Conservation (phyloP, 2,888 invertebrate species). For the Drosophila monieri region DNA sequence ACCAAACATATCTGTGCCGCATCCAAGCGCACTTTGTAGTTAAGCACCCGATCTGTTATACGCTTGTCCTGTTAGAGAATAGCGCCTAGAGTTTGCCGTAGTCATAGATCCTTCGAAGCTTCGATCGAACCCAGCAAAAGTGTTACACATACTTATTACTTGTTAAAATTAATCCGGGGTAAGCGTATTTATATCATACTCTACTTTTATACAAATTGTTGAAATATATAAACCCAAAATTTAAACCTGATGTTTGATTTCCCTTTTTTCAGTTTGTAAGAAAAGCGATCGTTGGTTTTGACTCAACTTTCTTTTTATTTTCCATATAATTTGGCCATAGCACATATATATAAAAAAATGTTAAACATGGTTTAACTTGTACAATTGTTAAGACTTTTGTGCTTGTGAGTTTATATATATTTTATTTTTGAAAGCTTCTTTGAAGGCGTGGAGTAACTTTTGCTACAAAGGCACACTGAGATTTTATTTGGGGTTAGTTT, state of each 20-base stretch:
- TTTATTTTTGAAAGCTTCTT: neutral
- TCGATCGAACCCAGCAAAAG: constrained; percentile 45
- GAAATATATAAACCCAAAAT: constrained; percentile 29
- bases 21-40: constrained; percentile 30
- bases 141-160: constrained; percentile 46
- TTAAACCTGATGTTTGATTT: neutral
- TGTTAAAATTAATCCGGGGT: constrained; percentile 57
- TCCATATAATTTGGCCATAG: neutral
- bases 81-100: constrained; percentile 69
- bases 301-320: neutral
- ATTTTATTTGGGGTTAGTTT: neutral
- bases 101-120: constrained; percentile 45
- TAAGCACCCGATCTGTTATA: constrained; percentile 63
- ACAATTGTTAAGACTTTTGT: neutral
- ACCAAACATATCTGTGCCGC: constrained; percentile 1
- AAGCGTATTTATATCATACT: constrained; percentile 60
- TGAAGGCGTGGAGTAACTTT: neutral
- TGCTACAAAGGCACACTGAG: constrained; percentile 4
- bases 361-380: neutral
- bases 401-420: constrained; percentile 4
- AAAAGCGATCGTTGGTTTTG: neutral
- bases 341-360: neutral
- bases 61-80: constrained; percentile 53
- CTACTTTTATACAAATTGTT: constrained; percentile 37
- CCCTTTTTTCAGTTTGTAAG: neutral